These are phyloP conservation scores for Drosophila lacicola DNA, from an alignment of 2,888 invertebrate species.

Conservation along the genomic window DNA sequence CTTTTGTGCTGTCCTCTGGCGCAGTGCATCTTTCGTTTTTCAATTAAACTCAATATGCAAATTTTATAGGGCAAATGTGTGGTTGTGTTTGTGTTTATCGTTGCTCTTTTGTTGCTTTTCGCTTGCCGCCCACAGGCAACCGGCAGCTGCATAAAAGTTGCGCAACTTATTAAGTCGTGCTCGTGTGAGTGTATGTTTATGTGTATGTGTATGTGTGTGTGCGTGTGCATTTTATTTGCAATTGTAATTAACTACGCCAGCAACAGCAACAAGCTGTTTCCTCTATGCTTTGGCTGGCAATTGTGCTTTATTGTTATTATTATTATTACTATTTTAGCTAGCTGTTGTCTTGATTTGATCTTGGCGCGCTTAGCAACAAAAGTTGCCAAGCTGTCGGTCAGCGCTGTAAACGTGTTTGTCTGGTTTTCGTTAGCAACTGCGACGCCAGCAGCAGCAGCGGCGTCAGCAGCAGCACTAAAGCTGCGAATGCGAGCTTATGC, in stretches of 20 bases:
- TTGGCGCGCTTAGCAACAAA: slow-evolving; percentile 71
- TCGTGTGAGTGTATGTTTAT: slow-evolving; percentile 4
- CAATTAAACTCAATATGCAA: slow-evolving; percentile 45
- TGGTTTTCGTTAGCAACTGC: slow-evolving; percentile 41
- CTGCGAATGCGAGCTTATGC: slow-evolving; percentile 4
- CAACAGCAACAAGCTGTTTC: slow-evolving; percentile 44
- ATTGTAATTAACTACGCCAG: slow-evolving; percentile 64
- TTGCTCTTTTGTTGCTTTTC: slow-evolving; percentile 1
- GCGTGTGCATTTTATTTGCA: slow-evolving; percentile 67
- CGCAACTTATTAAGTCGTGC: slow-evolving; percentile 59
- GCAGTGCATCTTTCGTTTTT: slow-evolving; percentile 20
- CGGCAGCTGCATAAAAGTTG: slow-evolving; percentile 58
- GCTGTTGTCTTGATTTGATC: slow-evolving; percentile 58
- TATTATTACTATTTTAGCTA: slow-evolving; percentile 11
- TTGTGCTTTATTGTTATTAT: slow-evolving; percentile 28
- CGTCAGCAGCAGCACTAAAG: slow-evolving; percentile 15
- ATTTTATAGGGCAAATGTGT: slow-evolving; percentile 67
- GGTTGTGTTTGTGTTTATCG: background rate
- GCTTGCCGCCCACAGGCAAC: slow-evolving; percentile 17
- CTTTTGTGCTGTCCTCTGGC: slow-evolving; percentile 11
- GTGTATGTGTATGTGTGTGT: slow-evolving; percentile 22
- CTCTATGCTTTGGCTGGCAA: slow-evolving; percentile 34
- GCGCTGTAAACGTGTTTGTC: slow-evolving; percentile 65
- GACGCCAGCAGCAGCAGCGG: slow-evolving; percentile 16
- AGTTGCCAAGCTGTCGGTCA: slow-evolving; percentile 46